Conservation (phyloP, 2,113 vertebrate genomes). For the Callorhinus ursinus region DNA sequence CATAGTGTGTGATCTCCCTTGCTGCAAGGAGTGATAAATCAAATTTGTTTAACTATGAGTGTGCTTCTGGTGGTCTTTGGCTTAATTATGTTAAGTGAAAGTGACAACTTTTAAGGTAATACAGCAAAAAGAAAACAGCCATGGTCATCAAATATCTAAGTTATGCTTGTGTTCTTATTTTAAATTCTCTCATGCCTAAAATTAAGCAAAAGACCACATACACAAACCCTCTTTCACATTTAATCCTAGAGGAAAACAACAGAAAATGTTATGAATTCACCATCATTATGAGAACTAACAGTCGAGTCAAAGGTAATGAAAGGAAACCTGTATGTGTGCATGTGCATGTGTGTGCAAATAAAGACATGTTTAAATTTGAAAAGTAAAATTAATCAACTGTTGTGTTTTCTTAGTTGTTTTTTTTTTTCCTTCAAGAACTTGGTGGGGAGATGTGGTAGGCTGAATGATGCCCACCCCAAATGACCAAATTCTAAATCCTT, state of each 20-base stretch:
- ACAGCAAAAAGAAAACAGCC: neutral
- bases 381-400: neutral
- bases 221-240: neutral
- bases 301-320: neutral
- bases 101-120: neutral
- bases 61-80: neutral
- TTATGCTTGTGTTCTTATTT: neutral
- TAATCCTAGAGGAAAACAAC: neutral
- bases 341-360: neutral
- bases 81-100: neutral
- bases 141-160: neutral
- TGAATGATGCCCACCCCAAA: neutral
- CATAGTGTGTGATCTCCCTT: neutral
- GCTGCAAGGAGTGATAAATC: neutral
- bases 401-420: neutral
- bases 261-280: neutral
- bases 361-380: neutral
- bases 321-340: neutral
- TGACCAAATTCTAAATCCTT: neutral
- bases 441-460: fast-evolving
- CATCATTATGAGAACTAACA: neutral
- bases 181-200: neutral
- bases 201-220: neutral
- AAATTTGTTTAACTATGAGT: neutral
- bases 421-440: neutral